Conservation (phyloP, 2,797 vertebrate species). For the Acanthurus leucopareius region DNA sequence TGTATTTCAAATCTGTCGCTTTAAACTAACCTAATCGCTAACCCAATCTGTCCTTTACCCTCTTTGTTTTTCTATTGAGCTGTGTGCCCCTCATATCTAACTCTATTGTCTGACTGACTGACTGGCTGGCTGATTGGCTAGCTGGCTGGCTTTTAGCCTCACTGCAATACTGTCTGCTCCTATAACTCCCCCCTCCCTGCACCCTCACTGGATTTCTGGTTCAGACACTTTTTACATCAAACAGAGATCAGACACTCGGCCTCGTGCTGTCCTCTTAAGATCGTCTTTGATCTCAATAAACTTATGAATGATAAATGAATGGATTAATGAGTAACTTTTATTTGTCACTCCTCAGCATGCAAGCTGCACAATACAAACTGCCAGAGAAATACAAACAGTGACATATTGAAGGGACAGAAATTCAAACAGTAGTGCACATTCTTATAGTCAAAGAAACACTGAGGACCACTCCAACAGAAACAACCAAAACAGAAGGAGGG, state of each 20-base stretch:
- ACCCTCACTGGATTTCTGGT: constrained; percentile 49
- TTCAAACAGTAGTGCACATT: background rate
- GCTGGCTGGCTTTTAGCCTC: constrained; percentile 55
- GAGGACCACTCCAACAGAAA: background rate
- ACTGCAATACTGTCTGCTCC: constrained; percentile 53
- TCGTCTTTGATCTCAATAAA: constrained; percentile 67
- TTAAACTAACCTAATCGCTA: constrained; percentile 87
- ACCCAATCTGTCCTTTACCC: constrained; percentile 81
- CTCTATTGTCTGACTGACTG: constrained; percentile 50
- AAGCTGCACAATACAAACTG: constrained; percentile 1
- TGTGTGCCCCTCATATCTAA: constrained; percentile 61
- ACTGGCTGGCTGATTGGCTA: constrained; percentile 46
- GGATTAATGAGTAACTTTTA: constrained; percentile 57
- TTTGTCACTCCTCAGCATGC: constrained; percentile 41
- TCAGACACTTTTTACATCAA: constrained; percentile 63
- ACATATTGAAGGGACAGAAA: background rate
- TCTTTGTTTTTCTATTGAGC: constrained; percentile 43
- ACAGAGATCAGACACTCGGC: constrained; percentile 65
- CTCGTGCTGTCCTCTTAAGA: constrained; percentile 59
- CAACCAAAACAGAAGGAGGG: background rate
- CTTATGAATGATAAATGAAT: constrained; percentile 64
- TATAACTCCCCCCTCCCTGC: background rate
- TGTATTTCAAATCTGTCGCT: constrained; percentile 96
- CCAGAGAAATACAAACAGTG: background rate
- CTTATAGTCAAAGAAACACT: background rate